These are phyloP conservation scores for Coreius guichenoti DNA, from an alignment of 2,797 vertebrate genomes.

Conservation along the genomic window DNA sequence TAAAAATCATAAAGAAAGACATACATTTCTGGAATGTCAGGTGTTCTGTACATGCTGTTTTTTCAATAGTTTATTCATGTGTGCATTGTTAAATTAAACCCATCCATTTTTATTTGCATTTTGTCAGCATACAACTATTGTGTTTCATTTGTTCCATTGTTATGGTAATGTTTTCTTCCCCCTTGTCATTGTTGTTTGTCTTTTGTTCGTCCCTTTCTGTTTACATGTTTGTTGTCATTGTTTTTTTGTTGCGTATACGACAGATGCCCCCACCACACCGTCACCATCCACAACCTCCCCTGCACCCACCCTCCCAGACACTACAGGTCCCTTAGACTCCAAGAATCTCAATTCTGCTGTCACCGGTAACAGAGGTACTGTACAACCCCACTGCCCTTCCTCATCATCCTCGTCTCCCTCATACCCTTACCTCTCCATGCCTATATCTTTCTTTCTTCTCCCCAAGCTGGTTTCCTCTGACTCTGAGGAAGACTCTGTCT, in stretches of 20 bases:
- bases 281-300: conserved; percentile 94
- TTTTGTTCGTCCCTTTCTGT: conserved; percentile 65
- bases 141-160: conserved; percentile 55
- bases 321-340: conserved; percentile 91
- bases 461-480: neutral
- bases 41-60: conserved; percentile 1
- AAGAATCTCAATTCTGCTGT: conserved; percentile 88
- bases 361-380: conserved; percentile 93
- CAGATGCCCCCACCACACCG: conserved; percentile 94
- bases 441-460: conserved; percentile 1
- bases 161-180: conserved; percentile 50
- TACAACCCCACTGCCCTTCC: conserved; percentile 73
- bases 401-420: conserved; percentile 43
- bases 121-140: conserved; percentile 39
- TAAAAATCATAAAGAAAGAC: conserved; percentile 27
- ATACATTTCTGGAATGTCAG: conserved; percentile 14
- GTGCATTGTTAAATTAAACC: conserved; percentile 29
- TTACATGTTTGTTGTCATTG: conserved; percentile 74
- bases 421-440: neutral
- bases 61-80: conserved; percentile 37
- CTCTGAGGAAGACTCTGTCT: too few species aligned
- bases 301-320: conserved; percentile 93
- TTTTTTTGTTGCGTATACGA: conserved; percentile 84
- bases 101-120: conserved; percentile 51
- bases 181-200: conserved; percentile 54